phyloP scores from a whole-genome alignment of 2,113 vertebrate species.

The Marcusenius ussheri region DNA sequence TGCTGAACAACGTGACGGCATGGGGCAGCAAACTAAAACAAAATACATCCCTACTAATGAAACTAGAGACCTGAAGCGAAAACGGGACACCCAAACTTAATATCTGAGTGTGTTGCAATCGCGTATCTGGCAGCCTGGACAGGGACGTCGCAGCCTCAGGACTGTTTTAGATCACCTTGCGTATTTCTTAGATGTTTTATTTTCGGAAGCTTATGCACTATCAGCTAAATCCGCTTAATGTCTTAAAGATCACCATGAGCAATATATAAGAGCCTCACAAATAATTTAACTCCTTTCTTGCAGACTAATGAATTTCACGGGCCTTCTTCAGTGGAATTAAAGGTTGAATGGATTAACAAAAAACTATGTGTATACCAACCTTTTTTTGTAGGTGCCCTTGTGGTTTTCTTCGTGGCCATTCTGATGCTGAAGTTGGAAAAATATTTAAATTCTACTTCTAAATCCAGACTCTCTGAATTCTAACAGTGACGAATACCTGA shows the following conservation, averaged over 20 bases:
- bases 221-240: neutral
- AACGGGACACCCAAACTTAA: neutral
- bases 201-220: neutral
- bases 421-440: neutral
- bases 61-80: neutral
- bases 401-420: constrained; percentile 51
- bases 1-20: neutral
- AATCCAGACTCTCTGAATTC: neutral
- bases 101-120: neutral
- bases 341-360: constrained; percentile 11
- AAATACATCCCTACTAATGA: neutral
- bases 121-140: neutral
- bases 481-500: constrained; percentile 15
- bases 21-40: neutral
- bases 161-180: neutral
- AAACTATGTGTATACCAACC: constrained; percentile 38
- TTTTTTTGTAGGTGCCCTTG: constrained; percentile 43
- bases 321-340: constrained; percentile 24
- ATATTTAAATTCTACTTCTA: too few relatives aligned
- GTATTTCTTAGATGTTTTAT: neutral
- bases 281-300: neutral
- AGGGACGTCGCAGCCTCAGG: neutral
- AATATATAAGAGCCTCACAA: neutral
- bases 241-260: neutral
- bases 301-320: constrained; percentile 27